Evolutionary conservation across 1,140 invertebrate genomes (phyloP).

Genomic region (Megathymus violae): DNA sequence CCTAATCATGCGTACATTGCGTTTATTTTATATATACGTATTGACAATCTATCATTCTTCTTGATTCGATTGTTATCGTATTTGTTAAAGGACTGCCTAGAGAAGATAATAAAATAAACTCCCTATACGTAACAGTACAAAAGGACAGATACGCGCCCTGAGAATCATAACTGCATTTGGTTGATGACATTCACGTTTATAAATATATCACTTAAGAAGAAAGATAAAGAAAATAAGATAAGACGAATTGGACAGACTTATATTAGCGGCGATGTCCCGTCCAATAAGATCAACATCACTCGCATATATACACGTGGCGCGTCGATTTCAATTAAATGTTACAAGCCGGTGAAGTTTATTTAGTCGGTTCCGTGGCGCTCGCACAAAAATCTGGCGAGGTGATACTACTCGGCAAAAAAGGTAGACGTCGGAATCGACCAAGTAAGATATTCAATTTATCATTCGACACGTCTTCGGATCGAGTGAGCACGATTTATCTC

Average conservation of each 20-base stretch:
- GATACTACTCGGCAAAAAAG: constrained; percentile 5
- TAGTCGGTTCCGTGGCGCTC: constrained; percentile 7
- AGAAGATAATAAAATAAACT: too few species aligned
- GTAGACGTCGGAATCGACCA: constrained; percentile 1
- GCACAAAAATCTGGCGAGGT: constrained; percentile 4
- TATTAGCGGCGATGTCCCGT: constrained; percentile 4
- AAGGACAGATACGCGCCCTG: too few species aligned
- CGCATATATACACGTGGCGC: not conserved
- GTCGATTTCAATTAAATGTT: constrained; percentile 13
- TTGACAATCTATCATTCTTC: too few species aligned
- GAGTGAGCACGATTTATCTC: constrained; percentile 1
- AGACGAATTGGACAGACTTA: constrained; percentile 1
- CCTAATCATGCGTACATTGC: too few species aligned
- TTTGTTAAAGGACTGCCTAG: too few species aligned
- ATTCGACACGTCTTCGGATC: constrained; percentile 2
- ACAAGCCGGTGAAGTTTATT: constrained; percentile 12
- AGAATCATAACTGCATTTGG: too few species aligned
- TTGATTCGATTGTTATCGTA: too few species aligned
- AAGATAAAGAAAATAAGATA: too few species aligned
- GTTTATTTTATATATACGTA: too few species aligned
- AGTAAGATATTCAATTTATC: constrained; percentile 7
- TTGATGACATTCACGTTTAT: too few species aligned
- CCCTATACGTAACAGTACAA: too few species aligned
- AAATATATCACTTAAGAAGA: too few species aligned
- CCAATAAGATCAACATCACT: constrained; percentile 34